phyloP scores from a whole-genome alignment of 2,797 vertebrate species.

The Natrix natrix region DNA sequence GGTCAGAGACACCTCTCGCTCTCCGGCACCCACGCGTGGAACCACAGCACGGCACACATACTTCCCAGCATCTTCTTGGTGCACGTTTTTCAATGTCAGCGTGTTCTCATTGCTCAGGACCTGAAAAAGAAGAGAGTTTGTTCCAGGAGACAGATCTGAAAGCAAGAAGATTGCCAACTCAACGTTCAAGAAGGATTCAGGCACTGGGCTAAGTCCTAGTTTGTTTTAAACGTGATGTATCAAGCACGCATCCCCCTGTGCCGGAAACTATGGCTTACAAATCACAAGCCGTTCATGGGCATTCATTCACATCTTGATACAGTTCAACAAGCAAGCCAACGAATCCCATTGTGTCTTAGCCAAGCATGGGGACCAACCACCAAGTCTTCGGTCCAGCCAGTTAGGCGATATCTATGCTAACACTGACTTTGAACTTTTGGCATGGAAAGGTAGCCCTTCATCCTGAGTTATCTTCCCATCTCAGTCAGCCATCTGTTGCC shows the following conservation, averaged over 20 bases:
- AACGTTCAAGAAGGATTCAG: background rate
- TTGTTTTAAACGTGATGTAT: background rate
- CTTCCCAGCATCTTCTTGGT: slow-evolving; percentile 96
- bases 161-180: background rate
- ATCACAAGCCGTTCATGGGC: background rate
- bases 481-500: background rate
- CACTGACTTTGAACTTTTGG: background rate
- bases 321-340: background rate
- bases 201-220: background rate
- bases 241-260: background rate
- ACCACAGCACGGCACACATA: slow-evolving; percentile 96
- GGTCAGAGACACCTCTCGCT: slow-evolving; percentile 92
- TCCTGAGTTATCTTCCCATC: background rate
- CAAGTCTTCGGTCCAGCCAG: background rate
- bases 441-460: background rate
- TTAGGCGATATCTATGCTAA: background rate
- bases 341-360: background rate
- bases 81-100: slow-evolving; percentile 89
- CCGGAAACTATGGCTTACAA: background rate
- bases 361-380: background rate
- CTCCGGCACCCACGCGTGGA: slow-evolving; percentile 89
- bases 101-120: slow-evolving; percentile 97
- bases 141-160: background rate
- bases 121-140: slow-evolving; percentile 65
- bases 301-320: background rate